phyloP scores from a whole-genome alignment of 2,113 vertebrate genomes.

The Aix galericulata region DNA sequence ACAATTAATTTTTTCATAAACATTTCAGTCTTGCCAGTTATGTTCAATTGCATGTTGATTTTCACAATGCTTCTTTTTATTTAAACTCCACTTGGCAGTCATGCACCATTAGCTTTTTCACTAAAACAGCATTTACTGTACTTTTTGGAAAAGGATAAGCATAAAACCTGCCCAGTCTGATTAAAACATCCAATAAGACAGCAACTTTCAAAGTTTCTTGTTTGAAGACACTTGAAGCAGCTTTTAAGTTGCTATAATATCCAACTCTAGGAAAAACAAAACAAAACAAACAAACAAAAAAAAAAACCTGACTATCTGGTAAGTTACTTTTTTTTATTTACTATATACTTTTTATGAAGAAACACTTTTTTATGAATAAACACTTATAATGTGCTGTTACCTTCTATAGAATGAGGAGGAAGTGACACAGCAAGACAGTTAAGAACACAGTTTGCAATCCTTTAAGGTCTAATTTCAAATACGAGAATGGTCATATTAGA shows the following conservation, averaged over 20 bases:
- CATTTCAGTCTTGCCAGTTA: background rate
- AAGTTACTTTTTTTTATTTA: background rate
- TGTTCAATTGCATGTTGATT: background rate
- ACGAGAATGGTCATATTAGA: background rate
- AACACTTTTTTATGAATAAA: no score
- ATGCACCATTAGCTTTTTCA: background rate
- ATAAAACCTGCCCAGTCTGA: background rate
- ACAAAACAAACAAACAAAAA: background rate
- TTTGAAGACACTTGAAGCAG: background rate
- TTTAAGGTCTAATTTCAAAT: background rate
- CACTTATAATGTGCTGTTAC: background rate
- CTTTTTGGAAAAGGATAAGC: background rate
- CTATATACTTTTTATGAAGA: no score
- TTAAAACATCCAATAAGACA: background rate
- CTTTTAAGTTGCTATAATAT: background rate
- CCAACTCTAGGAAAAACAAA: background rate
- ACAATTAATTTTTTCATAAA: background rate
- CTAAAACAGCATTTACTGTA: background rate
- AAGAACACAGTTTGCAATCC: background rate
- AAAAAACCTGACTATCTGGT: background rate
- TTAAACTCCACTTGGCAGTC: background rate
- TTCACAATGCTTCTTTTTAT: background rate
- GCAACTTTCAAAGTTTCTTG: background rate
- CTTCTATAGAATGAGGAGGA: background rate
- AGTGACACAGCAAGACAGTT: background rate